phyloP scores from a whole-genome alignment of 2,113 vertebrate genomes.

The Cervus canadensis region DNA sequence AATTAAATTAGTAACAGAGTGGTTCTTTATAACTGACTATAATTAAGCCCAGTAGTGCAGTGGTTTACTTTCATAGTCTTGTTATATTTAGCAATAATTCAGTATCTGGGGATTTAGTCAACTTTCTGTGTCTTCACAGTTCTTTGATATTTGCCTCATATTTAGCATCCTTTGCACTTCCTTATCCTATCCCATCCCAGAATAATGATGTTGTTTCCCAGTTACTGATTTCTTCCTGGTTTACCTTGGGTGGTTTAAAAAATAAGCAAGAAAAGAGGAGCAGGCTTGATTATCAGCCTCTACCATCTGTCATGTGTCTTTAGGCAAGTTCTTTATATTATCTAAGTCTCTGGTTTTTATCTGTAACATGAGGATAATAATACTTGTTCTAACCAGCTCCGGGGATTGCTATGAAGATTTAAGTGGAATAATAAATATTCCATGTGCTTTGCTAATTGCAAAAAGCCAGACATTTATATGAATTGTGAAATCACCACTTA shows the following conservation, averaged over 20 bases:
- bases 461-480: background rate
- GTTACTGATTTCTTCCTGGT: background rate
- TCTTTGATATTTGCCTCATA: background rate
- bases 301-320: background rate
- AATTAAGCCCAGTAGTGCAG: background rate
- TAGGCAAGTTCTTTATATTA: background rate
- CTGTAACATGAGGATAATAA: background rate
- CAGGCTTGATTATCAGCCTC: background rate
- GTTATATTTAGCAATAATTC: background rate
- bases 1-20: slow-evolving; percentile 28
- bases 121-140: background rate
- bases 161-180: background rate
- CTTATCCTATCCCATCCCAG: background rate
- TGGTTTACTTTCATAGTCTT: background rate
- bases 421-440: background rate
- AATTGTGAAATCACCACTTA: background rate
- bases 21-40: background rate
- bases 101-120: background rate
- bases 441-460: background rate
- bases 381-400: background rate
- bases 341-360: background rate
- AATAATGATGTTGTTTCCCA: background rate
- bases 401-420: background rate
- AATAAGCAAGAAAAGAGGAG: background rate
- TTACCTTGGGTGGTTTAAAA: background rate